Percentiles rank a stretch among this genome's conserved stretches.
These are phyloP conservation scores for Casuarius casuarius DNA, from an alignment of 2,113 vertebrate species.

Conservation along the genomic window DNA sequence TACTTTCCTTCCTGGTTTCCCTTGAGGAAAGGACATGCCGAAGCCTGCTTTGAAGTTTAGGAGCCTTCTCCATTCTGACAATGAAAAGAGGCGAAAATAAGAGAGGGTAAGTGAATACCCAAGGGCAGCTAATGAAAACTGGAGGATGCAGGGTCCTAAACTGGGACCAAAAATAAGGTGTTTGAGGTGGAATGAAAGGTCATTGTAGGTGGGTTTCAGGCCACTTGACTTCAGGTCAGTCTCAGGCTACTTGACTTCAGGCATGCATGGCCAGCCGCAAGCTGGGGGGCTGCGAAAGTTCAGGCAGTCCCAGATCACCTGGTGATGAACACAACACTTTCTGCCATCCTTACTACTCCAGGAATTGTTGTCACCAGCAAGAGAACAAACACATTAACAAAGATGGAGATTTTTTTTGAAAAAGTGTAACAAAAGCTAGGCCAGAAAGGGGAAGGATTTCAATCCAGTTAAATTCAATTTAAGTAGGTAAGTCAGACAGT, in stretches of 20 bases:
- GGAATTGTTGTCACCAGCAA: neutral
- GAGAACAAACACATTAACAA: neutral
- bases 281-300: neutral
- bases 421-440: neutral
- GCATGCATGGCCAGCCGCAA: fast-evolving
- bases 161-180: neutral
- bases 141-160: neutral
- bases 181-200: neutral
- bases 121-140: neutral
- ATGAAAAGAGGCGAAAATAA: neutral
- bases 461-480: neutral
- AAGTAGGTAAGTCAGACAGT: neutral
- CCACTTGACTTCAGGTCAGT: neutral
- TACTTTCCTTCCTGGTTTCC: slow-evolving; percentile 14
- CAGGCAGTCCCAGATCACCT: neutral
- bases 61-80: neutral
- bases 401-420: neutral
- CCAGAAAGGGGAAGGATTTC: neutral
- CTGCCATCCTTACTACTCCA: neutral
- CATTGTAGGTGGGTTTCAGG: neutral
- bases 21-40: neutral
- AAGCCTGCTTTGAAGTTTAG: slow-evolving; percentile 23
- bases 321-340: neutral
- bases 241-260: neutral
- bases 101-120: neutral